Conservation (phyloP, 2,797 vertebrate genomes). For the Hoplostethus mediterraneus region DNA sequence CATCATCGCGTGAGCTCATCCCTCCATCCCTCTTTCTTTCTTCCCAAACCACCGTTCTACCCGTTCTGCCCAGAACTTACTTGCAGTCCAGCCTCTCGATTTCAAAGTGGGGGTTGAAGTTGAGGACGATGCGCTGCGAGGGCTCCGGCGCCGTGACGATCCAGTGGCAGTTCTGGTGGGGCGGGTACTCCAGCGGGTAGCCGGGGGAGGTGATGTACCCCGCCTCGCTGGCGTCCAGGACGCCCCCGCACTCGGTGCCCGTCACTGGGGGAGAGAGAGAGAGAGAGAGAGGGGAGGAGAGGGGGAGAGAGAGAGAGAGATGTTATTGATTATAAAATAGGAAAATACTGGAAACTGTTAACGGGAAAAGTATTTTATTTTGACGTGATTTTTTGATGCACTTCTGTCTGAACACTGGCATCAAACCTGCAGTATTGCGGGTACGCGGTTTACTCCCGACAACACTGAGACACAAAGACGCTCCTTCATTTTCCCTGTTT, state of each 20-base stretch:
- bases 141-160: slow-evolving; percentile 92
- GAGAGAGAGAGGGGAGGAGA: slow-evolving; percentile 4
- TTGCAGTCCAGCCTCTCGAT: slow-evolving; percentile 98
- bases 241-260: slow-evolving; percentile 84
- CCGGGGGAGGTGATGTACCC: slow-evolving; percentile 98
- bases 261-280: neutral
- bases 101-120: slow-evolving; percentile 99
- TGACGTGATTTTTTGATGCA: neutral
- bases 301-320: neutral
- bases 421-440: neutral
- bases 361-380: neutral
- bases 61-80: slow-evolving; percentile 79
- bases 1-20: too few relatives aligned
- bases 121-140: slow-evolving; percentile 97
- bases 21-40: neutral
- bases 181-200: slow-evolving; percentile 96
- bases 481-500: slow-evolving; percentile 34
- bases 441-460: neutral
- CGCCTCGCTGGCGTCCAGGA: slow-evolving; percentile 91
- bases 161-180: slow-evolving; percentile 98
- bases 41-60: slow-evolving; percentile 5
- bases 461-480: slow-evolving; percentile 20
- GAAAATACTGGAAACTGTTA: neutral
- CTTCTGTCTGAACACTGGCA: neutral
- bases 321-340: neutral